These are phyloP conservation scores for Daktulosphaira vitifoliae DNA, from an alignment of 1,140 invertebrate genomes.

Conservation along the genomic window DNA sequence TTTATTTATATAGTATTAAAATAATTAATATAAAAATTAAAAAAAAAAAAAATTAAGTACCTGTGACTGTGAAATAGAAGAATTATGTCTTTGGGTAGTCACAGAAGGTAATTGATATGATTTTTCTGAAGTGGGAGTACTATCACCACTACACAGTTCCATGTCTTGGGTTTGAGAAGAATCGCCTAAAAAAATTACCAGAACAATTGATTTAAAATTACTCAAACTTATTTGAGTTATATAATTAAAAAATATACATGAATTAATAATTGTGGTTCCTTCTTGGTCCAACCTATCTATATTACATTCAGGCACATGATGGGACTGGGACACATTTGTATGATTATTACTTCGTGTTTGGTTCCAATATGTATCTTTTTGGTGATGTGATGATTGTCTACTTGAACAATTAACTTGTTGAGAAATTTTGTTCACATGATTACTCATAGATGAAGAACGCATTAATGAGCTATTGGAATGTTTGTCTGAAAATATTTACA, in stretches of 20 bases:
- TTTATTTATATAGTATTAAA: not conserved
- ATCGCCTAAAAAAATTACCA: not conserved
- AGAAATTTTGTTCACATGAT: slow-evolving; percentile 31
- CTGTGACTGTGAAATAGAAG: slow-evolving; percentile 13
- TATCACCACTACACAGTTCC: slow-evolving; percentile 78
- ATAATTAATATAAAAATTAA: not conserved
- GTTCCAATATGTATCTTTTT: slow-evolving; percentile 30
- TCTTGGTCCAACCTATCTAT: slow-evolving; percentile 24
- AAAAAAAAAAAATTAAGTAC: too few species aligned
- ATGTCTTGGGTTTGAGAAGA: slow-evolving; percentile 55
- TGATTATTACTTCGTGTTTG: slow-evolving; percentile 27
- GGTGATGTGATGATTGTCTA: slow-evolving; percentile 21
- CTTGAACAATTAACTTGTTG: slow-evolving; percentile 25
- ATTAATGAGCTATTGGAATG: slow-evolving; percentile 27
- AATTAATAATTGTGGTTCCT: slow-evolving; percentile 15
- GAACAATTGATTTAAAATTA: too few species aligned
- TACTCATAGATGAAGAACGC: slow-evolving; percentile 27
- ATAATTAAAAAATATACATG: slow-evolving; percentile 1
- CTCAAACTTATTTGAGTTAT: not conserved
- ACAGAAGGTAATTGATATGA: slow-evolving; percentile 37
- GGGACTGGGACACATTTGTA: slow-evolving; percentile 23
- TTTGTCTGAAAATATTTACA: slow-evolving; percentile 10
- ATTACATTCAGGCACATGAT: slow-evolving; percentile 13
- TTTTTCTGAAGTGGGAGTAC: slow-evolving; percentile 66
- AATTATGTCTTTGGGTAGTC: slow-evolving; percentile 13